Evolutionary conservation across 1,140 invertebrate species (phyloP).

Genomic region (Drosophila pseudoobscura): DNA sequence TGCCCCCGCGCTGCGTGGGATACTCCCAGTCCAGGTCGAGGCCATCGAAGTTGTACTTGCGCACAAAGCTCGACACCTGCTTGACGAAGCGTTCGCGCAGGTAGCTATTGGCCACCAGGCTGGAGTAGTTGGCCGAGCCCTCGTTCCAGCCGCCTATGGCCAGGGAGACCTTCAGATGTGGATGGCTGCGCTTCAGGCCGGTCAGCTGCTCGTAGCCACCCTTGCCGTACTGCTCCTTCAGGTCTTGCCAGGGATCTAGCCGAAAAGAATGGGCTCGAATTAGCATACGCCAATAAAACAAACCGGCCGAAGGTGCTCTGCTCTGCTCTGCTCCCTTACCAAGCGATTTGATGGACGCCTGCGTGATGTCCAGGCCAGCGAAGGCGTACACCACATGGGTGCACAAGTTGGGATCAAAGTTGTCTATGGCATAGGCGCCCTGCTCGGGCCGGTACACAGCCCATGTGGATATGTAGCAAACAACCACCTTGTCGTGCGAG

Average conservation of each 20-base stretch:
- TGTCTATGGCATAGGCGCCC: conserved; percentile 87
- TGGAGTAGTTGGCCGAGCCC: conserved; percentile 91
- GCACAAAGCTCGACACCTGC: conserved; percentile 73
- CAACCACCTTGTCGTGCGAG: conserved; percentile 87
- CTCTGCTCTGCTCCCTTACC: conserved; percentile 80
- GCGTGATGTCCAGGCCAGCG: conserved; percentile 88
- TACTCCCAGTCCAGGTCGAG: conserved; percentile 93
- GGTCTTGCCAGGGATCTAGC: conserved; percentile 89
- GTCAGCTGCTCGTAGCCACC: conserved; percentile 89
- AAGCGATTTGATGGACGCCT: conserved; percentile 87
- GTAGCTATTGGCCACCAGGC: conserved; percentile 86
- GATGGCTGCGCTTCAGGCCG: conserved; percentile 87
- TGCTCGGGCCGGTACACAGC: conserved; percentile 87
- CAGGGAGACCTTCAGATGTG: conserved; percentile 88
- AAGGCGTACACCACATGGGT: conserved; percentile 95
- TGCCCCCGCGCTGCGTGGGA: conserved; percentile 89
- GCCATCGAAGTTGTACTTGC: conserved; percentile 89
- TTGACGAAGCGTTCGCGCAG: conserved; percentile 86
- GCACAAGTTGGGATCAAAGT: conserved; percentile 91
- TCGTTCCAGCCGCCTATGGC: conserved; percentile 96
- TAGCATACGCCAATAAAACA: conserved; percentile 36
- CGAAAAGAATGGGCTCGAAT: conserved; percentile 12
- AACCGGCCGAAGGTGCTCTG: not conserved
- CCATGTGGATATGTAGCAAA: conserved; percentile 92
- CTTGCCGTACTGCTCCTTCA: conserved; percentile 89